Percentiles rank a stretch among this genome's conserved stretches.
These are phyloP conservation scores for Halcyon smyrnensis DNA, from an alignment of 2,797 vertebrate genomes.

Conservation along the genomic window DNA sequence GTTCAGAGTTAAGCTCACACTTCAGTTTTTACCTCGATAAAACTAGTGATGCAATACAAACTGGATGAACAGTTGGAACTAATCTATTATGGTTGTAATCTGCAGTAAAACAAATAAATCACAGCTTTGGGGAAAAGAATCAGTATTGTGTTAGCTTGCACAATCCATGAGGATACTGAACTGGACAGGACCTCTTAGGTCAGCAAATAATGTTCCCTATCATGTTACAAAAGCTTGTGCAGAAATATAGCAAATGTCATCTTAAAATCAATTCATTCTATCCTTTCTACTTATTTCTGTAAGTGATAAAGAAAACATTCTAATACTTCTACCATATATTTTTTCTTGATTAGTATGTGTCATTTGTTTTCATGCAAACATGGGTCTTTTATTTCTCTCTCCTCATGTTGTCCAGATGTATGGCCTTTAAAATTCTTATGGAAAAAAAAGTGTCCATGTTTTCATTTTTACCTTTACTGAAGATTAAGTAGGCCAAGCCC, in stretches of 20 bases:
- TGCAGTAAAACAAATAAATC: not conserved
- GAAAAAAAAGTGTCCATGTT: not conserved
- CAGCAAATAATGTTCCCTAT: not conserved
- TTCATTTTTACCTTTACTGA: constrained; percentile 3
- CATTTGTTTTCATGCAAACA: not conserved
- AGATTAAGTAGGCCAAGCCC: not conserved
- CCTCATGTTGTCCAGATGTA: not conserved
- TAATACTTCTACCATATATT: not conserved
- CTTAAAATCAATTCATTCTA: not conserved
- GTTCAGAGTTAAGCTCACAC: not conserved
- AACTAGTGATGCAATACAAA: not conserved
- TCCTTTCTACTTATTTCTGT: not conserved
- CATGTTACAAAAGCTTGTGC: not conserved
- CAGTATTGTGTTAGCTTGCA: not conserved
- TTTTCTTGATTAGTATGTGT: not conserved
- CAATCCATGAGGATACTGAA: not conserved
- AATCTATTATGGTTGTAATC: not conserved
- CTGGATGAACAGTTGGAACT: not conserved
- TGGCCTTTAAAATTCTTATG: not conserved
- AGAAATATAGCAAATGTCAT: not conserved
- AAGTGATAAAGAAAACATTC: not conserved
- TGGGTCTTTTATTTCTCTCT: not conserved
- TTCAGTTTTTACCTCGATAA: not conserved
- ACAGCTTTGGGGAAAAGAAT: not conserved
- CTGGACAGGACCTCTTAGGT: not conserved